These are phyloP conservation scores for Aproaerema taeniolella DNA, from an alignment of 2,888 invertebrate genomes.

Conservation along the genomic window DNA sequence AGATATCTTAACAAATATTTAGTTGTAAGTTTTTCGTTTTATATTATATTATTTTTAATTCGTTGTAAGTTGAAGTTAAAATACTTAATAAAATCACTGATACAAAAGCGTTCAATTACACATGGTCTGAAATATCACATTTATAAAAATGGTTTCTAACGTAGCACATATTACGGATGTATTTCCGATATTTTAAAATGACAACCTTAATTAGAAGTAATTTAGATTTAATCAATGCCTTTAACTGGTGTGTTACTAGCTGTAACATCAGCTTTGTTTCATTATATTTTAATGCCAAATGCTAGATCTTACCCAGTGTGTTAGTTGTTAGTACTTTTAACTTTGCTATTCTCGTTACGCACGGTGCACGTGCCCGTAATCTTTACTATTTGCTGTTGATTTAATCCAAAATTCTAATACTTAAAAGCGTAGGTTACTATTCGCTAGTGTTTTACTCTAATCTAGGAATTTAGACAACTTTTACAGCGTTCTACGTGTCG, in stretches of 20 bases:
- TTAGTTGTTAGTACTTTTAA: conserved; percentile 7
- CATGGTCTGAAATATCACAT: conserved; percentile 6
- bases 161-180: neutral
- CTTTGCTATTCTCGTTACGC: neutral
- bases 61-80: conserved; percentile 18
- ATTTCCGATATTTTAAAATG: neutral
- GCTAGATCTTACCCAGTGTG: conserved; percentile 33
- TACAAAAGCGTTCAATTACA: conserved; percentile 6
- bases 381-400: conserved; percentile 7
- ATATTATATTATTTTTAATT: conserved; percentile 15
- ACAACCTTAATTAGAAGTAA: conserved; percentile 4
- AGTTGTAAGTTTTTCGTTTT: conserved; percentile 22
- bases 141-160: neutral
- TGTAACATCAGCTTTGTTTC: conserved; percentile 28
- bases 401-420: conserved; percentile 13
- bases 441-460: conserved; percentile 23
- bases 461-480: conserved; percentile 14
- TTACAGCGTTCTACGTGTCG: conserved; percentile 10
- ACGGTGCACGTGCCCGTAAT: conserved; percentile 19
- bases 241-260: conserved; percentile 25
- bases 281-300: conserved; percentile 49
- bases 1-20: conserved; percentile 17
- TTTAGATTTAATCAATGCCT: conserved; percentile 15
- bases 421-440: conserved; percentile 19
- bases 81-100: conserved; percentile 4